Evolutionary conservation across 2,113 vertebrate species (phyloP), one percentile per base, ranked within the genome.

Genomic region (Parus major): DNA sequence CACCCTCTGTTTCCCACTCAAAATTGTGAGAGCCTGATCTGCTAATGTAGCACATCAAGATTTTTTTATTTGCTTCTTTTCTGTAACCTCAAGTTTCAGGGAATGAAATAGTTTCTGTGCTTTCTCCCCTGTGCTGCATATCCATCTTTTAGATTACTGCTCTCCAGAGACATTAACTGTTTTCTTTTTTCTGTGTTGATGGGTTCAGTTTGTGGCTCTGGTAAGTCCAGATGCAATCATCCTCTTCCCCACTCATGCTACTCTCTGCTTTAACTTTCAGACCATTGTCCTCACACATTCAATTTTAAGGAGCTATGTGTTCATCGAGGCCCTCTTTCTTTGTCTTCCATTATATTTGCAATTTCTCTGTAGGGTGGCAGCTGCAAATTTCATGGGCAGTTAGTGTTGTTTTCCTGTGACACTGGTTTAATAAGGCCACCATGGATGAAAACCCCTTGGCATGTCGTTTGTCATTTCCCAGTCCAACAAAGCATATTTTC

Each of bases 311-410:
- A 86, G 41, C 31, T 78, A 39, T 52, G 35, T 88, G 21, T 29
- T 92, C 4, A 1, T 46, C 0, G 2, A 88, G 22, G 20, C 47
- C 33, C 42, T 73, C 36, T 92, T 91, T 93, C 73, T 78, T 66
- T 91, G 61, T 72, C 61, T 83, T 88, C 41, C 10, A 16, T 92
- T 92, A 80, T 86, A 76, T 92, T 82, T 95, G 35, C 72, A 68
- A 68, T 92, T 88, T 94, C 80, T 94, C 61, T 80, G 61, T 52
- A 65, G 68, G 69, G 22, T 20, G 19, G 82, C 88, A 84, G 50
- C 82, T 83, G 49, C 69, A 92, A 82, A 82, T 88, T 94, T 94
- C 80, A 83, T 73, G 73, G 72, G 36, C 82, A 50, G 91, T 94
- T 93, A 90, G 47, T 64, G 56, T 16, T 71, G 76, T 49, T 70